phyloP scores from a whole-genome alignment of 2,797 vertebrate species.

The Paedocypris micromegethes region DNA sequence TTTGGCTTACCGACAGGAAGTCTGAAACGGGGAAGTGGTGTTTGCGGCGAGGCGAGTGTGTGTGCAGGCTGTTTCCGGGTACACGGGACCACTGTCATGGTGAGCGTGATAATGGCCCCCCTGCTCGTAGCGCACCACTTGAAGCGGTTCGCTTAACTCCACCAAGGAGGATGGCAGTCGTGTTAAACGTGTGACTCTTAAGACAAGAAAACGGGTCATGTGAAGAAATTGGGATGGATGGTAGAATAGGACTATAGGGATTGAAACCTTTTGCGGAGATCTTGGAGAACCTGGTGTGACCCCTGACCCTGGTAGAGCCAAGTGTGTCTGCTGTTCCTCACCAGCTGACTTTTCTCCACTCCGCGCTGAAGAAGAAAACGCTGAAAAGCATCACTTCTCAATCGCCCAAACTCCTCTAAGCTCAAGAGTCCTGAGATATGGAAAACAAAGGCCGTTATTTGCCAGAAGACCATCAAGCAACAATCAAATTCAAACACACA shows the following conservation, averaged over 20 bases:
- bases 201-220: neutral
- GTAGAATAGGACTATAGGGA: neutral
- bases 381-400: conserved; percentile 92
- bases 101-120: conserved; percentile 98
- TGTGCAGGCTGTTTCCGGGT: conserved; percentile 92
- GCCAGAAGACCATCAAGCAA: neutral
- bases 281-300: conserved; percentile 85
- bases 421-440: conserved; percentile 78
- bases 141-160: conserved; percentile 93
- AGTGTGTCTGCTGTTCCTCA: conserved; percentile 94
- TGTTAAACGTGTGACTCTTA: conserved; percentile 85
- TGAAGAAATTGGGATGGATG: neutral
- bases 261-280: conserved; percentile 78
- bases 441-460: too few species aligned
- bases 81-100: conserved; percentile 94
- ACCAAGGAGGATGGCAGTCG: conserved; percentile 82
- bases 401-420: conserved; percentile 85
- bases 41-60: conserved; percentile 89
- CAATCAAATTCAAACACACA: neutral
- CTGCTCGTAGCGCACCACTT: conserved; percentile 91
- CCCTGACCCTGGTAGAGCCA: conserved; percentile 97
- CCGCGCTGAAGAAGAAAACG: conserved; percentile 84
- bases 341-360: conserved; percentile 86
- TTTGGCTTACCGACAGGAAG: conserved; percentile 86
- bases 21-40: conserved; percentile 88